phyloP scores from a whole-genome alignment of 2,797 vertebrate species.

The Poecile montanus region DNA sequence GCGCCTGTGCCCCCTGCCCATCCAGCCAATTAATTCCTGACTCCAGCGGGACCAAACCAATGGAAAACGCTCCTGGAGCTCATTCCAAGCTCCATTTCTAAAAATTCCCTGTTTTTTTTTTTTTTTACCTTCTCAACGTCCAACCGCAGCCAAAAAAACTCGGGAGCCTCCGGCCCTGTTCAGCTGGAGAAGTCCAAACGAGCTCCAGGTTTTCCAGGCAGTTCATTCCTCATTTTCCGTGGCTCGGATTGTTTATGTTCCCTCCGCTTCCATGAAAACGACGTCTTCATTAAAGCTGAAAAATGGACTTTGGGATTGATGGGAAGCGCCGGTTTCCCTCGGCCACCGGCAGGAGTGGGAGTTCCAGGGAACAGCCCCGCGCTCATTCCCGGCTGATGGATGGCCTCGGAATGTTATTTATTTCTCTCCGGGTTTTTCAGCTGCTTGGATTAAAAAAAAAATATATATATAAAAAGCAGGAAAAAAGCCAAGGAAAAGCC shows the following conservation, averaged over 20 bases:
- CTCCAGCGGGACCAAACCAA: neutral
- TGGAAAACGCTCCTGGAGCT: neutral
- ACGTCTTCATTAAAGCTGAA: slow-evolving; percentile 77
- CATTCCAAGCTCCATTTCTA: slow-evolving; percentile 20
- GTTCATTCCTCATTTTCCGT: slow-evolving; percentile 66
- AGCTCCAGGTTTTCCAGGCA: slow-evolving; percentile 72
- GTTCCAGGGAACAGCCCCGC: slow-evolving; percentile 42
- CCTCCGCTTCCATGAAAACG: slow-evolving; percentile 67
- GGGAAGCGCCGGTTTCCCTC: slow-evolving; percentile 69
- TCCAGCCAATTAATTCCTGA: neutral
- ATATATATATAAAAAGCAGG: accelerated
- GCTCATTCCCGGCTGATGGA: slow-evolving; percentile 21
- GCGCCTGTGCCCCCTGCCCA: neutral
- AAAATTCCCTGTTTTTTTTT: slow-evolving; percentile 44
- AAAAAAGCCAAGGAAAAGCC: neutral
- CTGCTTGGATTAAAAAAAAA: neutral
- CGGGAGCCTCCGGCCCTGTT: neutral
- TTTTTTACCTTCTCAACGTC: slow-evolving; percentile 35
- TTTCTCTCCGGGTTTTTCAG: slow-evolving; percentile 25
- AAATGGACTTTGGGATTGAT: slow-evolving; percentile 73
- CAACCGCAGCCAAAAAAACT: slow-evolving; percentile 59
- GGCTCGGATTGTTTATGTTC: slow-evolving; percentile 72
- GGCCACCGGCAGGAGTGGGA: slow-evolving; percentile 45
- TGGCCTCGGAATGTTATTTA: neutral
- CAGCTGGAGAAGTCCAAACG: slow-evolving; percentile 41